These are phyloP conservation scores for Pammene fasciana DNA, from an alignment of 2,888 invertebrate genomes.

Conservation along the genomic window DNA sequence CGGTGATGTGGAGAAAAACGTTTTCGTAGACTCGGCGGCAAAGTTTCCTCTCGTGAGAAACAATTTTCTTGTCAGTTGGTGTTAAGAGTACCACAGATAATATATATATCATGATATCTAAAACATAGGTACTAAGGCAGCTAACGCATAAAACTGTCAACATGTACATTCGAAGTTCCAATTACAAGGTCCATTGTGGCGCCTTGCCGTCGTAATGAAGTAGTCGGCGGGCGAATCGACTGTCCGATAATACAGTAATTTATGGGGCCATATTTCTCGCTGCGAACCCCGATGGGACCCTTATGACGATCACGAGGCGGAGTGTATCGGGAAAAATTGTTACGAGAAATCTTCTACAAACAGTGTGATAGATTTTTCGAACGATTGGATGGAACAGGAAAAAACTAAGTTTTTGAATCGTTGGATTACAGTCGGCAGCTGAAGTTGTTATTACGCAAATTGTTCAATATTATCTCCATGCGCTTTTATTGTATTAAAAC, in stretches of 20 bases:
- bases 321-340: slow-evolving; percentile 37
- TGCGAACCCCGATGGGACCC: slow-evolving; percentile 57
- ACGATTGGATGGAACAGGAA: neutral
- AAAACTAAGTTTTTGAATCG: neutral
- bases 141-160: slow-evolving; percentile 30
- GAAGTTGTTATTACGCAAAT: no score
- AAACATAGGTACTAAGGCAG: slow-evolving; percentile 2
- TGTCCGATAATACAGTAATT: slow-evolving; percentile 67
- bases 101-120: neutral
- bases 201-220: slow-evolving; percentile 48
- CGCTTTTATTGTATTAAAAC: no score
- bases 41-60: no score
- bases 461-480: no score
- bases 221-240: slow-evolving; percentile 54
- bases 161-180: slow-evolving; percentile 39
- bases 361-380: slow-evolving; percentile 23
- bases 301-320: slow-evolving; percentile 54
- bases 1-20: no score
- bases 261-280: slow-evolving; percentile 68
- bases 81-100: no score
- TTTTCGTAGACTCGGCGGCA: no score
- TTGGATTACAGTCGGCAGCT: neutral
- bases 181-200: slow-evolving; percentile 44
- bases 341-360: slow-evolving; percentile 24
- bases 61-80: no score